phyloP scores from a whole-genome alignment of 2,113 vertebrate species.

The Steatornis caripensis region DNA sequence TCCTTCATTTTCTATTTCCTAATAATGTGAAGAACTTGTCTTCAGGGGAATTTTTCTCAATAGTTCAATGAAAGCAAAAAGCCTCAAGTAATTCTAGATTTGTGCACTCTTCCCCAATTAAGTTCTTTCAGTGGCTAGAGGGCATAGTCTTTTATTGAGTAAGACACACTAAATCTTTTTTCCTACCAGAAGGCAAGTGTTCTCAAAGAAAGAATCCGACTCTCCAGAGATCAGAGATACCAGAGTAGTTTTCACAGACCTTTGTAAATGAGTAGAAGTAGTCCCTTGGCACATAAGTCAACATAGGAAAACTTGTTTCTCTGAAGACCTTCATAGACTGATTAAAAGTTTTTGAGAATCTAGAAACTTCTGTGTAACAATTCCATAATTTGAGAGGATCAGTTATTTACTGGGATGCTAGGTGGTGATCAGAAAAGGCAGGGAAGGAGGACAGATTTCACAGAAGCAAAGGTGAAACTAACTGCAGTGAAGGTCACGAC shows the following conservation, averaged over 20 bases:
- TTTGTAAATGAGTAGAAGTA: background rate
- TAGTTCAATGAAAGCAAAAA: background rate
- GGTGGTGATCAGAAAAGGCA: background rate
- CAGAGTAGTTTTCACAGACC: background rate
- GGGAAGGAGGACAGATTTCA: background rate
- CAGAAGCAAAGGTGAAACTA: conserved; percentile 2
- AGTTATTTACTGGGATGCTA: background rate
- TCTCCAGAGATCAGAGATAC: background rate
- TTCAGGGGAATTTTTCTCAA: background rate
- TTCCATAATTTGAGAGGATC: background rate
- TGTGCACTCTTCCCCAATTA: background rate
- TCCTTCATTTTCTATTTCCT: background rate
- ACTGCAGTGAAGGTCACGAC: background rate
- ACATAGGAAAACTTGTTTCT: background rate
- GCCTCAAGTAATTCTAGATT: background rate
- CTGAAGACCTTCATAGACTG: background rate
- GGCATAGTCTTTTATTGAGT: background rate
- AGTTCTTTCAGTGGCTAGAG: background rate
- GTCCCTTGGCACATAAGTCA: background rate
- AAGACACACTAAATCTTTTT: background rate
- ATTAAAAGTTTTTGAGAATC: background rate
- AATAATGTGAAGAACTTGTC: background rate
- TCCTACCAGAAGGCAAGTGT: background rate
- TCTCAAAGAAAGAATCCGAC: background rate
- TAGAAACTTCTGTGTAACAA: background rate